Evolutionary conservation across 2,888 invertebrate genomes (phyloP), one percentile per base, ranked within the genome.

Genomic region (Herminia tarsipennalis): DNA sequence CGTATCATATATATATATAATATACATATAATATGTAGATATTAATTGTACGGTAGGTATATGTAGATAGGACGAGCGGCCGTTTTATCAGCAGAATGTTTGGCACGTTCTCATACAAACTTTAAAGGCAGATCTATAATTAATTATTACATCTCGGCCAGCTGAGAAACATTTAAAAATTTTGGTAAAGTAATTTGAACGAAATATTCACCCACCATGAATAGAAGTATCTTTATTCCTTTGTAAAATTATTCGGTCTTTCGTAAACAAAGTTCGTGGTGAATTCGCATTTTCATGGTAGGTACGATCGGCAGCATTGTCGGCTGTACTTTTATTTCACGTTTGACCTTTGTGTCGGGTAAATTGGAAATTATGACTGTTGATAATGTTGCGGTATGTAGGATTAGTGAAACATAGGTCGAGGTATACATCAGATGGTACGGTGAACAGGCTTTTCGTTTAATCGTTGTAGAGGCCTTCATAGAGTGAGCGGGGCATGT

Each of bases 401-500:
- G 51, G 47, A 42, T 32, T 37, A 47, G 34, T 45, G 44, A 53
- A 47, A 44, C 17, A 48, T 51, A 50, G 49, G 59, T 41, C 44
- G 40, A 45, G 44, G 43, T 57, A 48, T 54, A 53, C 10, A 44
- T 52, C 40, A 44, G 48, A 22, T 58, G 55, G 30, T 53, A 51
- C 30, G 25, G 63, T 63, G 60, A 57, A 57, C 53, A 42, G 49
- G 32, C 36, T 58, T 48, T 30, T 39, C 33, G 36, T 62, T 81
- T 89, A 92, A 70, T 92, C 91, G 24, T 71, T 54, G 80, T 96
- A 97, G 45, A 97, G 85, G 53, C 95, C 93, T 76, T 97, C 96
- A 81, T 96, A 97, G 61, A 97, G 92, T 10, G 96, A 94, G 63
- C 95, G 93, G 2, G 97, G 95, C 78, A 96, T 93, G 81, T 97